A percentile compares a stretch with the other conserved stretches of the same genome.
Conservation (phyloP, 2,113 vertebrate genomes). For the Leucopternis melanops region DNA sequence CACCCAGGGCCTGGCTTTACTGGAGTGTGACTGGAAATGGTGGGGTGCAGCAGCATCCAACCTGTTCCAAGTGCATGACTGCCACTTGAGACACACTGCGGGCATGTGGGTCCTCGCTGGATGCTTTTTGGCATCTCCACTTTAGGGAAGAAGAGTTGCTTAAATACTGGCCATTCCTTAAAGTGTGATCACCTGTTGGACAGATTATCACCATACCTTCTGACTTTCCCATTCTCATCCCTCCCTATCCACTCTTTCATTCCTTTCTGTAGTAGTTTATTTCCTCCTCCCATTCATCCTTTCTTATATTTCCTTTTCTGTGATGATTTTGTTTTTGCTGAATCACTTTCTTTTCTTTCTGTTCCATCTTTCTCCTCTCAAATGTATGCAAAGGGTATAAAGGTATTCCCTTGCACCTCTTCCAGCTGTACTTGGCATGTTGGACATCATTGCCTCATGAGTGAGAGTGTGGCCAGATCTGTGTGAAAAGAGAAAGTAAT, state of each 20-base stretch:
- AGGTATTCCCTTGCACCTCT: background rate
- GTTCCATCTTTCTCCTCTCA: background rate
- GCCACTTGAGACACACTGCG: background rate
- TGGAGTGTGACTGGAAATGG: background rate
- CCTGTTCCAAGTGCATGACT: background rate
- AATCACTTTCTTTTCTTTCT: background rate
- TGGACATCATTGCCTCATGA: background rate
- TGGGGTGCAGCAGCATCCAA: background rate
- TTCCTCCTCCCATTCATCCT: background rate
- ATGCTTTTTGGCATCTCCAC: background rate
- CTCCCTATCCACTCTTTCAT: background rate
- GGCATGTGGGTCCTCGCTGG: accelerated
- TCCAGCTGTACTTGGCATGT: background rate
- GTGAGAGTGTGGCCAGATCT: background rate
- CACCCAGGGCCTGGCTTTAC: background rate
- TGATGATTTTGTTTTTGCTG: background rate
- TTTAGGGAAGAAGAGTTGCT: background rate
- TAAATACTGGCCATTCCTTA: background rate
- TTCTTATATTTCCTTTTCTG: background rate
- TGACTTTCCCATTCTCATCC: background rate
- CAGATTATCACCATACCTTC: background rate
- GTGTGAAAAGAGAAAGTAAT: background rate
- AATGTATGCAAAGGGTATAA: background rate
- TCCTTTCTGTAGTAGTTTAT: background rate
- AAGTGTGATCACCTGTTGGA: background rate